Conservation (phyloP, 1,140 invertebrate genomes). For the Leguminivora glycinivorella region DNA sequence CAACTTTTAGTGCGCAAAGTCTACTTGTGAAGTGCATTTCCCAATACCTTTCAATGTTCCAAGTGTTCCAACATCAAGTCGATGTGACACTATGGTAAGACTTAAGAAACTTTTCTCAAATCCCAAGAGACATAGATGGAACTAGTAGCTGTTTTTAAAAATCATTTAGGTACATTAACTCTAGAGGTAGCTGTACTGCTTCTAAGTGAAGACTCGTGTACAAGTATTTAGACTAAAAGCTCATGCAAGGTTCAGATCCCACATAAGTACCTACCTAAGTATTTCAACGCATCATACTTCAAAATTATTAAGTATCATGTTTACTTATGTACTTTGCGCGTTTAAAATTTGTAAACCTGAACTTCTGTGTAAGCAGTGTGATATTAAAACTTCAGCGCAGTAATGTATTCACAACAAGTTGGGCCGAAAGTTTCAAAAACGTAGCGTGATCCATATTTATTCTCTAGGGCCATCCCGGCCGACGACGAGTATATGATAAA, state of each 20-base stretch:
- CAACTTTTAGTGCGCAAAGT: background rate
- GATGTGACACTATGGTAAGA: background rate
- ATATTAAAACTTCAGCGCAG: background rate
- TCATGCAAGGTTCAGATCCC: background rate
- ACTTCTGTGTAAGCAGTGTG: background rate
- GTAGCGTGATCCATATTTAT: constrained; percentile 13
- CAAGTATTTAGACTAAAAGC: constrained; percentile 4
- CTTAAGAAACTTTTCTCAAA: background rate
- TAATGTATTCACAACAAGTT: background rate
- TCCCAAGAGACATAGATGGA: background rate
- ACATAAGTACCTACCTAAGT: background rate
- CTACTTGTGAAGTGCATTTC: constrained; percentile 1
- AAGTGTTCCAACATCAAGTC: background rate
- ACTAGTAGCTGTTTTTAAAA: background rate
- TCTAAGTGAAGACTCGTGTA: background rate
- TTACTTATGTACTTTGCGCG: background rate
- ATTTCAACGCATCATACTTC: background rate
- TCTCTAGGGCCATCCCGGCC: background rate
- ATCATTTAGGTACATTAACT: background rate
- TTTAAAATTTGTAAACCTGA: background rate
- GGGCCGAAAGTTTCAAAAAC: constrained; percentile 9
- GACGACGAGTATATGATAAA: constrained; percentile 43
- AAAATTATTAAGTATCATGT: constrained; percentile 2
- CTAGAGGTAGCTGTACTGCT: background rate
- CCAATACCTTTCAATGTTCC: background rate